Conservation (phyloP, 2,113 vertebrate genomes). For the Todiramphus saurophagus region DNA sequence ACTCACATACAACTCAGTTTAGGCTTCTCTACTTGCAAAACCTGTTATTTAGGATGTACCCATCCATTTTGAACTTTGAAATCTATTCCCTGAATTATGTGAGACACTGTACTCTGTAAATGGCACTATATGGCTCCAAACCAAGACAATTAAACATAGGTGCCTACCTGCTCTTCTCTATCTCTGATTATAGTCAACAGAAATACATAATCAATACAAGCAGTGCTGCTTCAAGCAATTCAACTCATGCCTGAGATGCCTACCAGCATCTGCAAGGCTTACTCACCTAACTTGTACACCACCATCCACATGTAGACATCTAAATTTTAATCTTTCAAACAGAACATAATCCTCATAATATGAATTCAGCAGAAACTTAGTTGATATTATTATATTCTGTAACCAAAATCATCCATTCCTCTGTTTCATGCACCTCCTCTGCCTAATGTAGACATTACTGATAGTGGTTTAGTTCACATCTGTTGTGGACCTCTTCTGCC, state of each 20-base stretch:
- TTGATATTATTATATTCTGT: neutral
- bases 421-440: neutral
- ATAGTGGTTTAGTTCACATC: neutral
- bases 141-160: neutral
- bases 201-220: neutral
- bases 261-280: neutral
- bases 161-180: neutral
- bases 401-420: neutral
- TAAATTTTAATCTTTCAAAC: neutral
- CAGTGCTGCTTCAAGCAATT: neutral
- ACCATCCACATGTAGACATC: neutral
- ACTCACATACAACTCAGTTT: neutral
- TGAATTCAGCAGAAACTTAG: neutral
- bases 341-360: neutral
- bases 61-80: neutral
- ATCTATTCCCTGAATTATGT: neutral
- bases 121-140: fast-evolving
- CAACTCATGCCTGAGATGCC: neutral
- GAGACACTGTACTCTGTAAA: neutral
- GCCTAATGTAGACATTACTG: neutral
- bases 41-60: neutral
- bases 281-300: neutral
- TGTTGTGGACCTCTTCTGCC: neutral
- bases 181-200: neutral
- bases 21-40: neutral